These are phyloP conservation scores for Psittacula echo DNA, from an alignment of 2,797 vertebrate genomes.

Conservation along the genomic window DNA sequence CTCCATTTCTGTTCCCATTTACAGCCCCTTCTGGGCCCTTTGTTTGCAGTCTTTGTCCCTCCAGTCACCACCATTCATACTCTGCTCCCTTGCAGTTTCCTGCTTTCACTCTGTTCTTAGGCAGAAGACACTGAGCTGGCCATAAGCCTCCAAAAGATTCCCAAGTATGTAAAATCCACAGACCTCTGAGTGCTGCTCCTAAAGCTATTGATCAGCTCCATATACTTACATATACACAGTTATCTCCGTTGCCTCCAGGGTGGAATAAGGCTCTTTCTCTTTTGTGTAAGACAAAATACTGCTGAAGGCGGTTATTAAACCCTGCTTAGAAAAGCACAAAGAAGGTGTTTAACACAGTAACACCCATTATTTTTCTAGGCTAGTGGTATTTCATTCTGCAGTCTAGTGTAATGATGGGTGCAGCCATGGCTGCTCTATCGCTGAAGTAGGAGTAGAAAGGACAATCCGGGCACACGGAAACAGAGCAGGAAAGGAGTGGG, in stretches of 20 bases:
- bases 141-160: background rate
- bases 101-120: background rate
- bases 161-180: background rate
- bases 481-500: background rate
- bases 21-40: background rate
- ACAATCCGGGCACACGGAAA: background rate
- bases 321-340: background rate
- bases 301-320: background rate
- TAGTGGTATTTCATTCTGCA: background rate
- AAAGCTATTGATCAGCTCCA: background rate
- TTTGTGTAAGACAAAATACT: background rate
- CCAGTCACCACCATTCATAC: background rate
- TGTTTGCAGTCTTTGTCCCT: background rate
- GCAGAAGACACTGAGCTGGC: background rate
- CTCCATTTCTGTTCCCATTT: background rate
- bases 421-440: background rate
- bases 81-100: background rate
- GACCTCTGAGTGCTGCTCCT: background rate
- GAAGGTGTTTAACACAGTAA: background rate
- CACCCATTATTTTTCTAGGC: background rate
- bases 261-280: background rate
- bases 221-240: background rate
- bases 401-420: background rate
- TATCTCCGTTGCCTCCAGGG: background rate
- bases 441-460: background rate